Conservation (phyloP, 2,888 invertebrate species). For the Magallana nippona region DNA sequence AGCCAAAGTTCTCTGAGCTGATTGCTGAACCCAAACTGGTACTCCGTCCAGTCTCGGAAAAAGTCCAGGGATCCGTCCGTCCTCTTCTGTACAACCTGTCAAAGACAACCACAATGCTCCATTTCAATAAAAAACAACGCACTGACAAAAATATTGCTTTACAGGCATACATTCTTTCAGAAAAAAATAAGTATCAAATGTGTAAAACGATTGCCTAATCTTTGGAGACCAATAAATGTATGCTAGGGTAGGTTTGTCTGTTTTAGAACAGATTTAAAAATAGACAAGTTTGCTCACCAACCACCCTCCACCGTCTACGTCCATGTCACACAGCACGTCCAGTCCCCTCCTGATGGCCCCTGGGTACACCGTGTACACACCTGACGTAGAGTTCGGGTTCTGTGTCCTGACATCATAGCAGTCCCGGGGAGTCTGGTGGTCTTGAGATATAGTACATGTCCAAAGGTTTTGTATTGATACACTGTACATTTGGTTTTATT, state of each 20-base stretch:
- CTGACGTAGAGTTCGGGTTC: conserved; percentile 46
- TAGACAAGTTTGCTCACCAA: conserved; percentile 47
- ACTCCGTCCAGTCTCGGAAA: conserved; percentile 90
- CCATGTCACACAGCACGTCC: conserved; percentile 58
- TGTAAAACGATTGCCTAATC: no score
- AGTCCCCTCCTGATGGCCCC: conserved; percentile 44
- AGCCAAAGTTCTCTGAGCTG: conserved; percentile 89
- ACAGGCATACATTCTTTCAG: no score
- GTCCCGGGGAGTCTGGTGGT: conserved; percentile 49
- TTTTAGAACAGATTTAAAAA: not conserved
- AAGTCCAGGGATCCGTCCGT: conserved; percentile 89
- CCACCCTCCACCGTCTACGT: conserved; percentile 58
- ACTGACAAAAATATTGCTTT: not conserved
- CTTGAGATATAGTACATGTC: not conserved
- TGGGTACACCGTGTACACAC: conserved; percentile 55
- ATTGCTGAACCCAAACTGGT: conserved; percentile 90
- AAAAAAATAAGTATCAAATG: no score
- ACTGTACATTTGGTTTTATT: no score
- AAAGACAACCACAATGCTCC: not conserved
- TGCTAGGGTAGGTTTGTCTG: no score
- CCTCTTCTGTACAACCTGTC: conserved; percentile 86
- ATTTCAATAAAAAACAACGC: no score
- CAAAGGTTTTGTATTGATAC: not conserved
- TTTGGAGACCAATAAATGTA: no score
- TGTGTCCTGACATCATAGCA: conserved; percentile 53